A percentile compares a stretch with the other conserved stretches of the same genome.
Evolutionary conservation across 2,797 vertebrate species (phyloP).

Genomic region (Scomberomorus guttatus): DNA sequence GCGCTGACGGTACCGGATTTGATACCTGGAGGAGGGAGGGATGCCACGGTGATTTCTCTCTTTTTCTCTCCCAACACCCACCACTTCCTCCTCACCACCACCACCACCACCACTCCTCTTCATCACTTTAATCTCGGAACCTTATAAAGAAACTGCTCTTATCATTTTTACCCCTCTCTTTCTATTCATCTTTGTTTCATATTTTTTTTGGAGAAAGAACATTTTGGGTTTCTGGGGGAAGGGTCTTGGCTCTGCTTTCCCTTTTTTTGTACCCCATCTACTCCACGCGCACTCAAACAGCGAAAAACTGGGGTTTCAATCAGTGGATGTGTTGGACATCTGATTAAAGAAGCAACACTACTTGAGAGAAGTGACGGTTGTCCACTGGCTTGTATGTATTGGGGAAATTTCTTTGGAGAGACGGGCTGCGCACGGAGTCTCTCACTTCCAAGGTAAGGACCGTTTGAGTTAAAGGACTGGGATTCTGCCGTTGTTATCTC

Average conservation of each 20-base stretch:
- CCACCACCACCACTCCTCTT: conserved; percentile 14
- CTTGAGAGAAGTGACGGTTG: conserved; percentile 48
- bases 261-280: neutral
- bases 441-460: conserved; percentile 66
- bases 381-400: conserved; percentile 55
- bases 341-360: conserved; percentile 49
- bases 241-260: no score
- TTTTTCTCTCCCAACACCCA: conserved; percentile 34
- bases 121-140: conserved; percentile 52
- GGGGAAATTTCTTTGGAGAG: conserved; percentile 56
- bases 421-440: conserved; percentile 55
- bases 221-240: conserved; percentile 22
- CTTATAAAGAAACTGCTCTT: conserved; percentile 39
- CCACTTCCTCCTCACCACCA: conserved; percentile 13
- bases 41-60: conserved; percentile 68
- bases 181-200: neutral
- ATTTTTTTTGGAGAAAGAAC: conserved; percentile 21
- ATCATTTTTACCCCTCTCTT: neutral
- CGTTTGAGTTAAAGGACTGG: conserved; percentile 26
- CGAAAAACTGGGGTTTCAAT: conserved; percentile 46
- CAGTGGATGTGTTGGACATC: conserved; percentile 74
- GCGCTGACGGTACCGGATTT: conserved; percentile 58
- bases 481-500: neutral
- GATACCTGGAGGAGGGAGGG: conserved; percentile 55
- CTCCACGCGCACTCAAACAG: conserved; percentile 29